Evolutionary conservation across 1,140 invertebrate genomes (phyloP).

Genomic region (Heliconius hewitsoni): DNA sequence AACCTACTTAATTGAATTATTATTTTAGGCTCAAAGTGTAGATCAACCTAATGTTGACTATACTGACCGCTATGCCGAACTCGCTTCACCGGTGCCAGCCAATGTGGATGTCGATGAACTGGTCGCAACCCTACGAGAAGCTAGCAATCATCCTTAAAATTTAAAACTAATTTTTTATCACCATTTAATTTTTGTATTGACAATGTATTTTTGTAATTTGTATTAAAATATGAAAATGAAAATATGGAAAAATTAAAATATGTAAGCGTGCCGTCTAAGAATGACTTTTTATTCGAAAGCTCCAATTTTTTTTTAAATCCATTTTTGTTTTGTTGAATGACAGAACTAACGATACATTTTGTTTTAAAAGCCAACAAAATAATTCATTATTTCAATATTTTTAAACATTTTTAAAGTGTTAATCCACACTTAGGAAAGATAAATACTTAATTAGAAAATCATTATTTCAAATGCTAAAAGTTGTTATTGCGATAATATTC

Average conservation of each 20-base stretch:
- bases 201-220: slow-evolving; percentile 39
- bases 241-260: slow-evolving; percentile 42
- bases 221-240: slow-evolving; percentile 48
- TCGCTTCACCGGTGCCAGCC: slow-evolving; percentile 55
- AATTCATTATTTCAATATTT: too few relatives aligned
- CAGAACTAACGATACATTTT: not conserved
- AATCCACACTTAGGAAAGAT: too few relatives aligned
- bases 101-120: slow-evolving; percentile 57
- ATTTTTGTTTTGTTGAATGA: not conserved
- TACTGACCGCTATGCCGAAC: slow-evolving; percentile 58
- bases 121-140: slow-evolving; percentile 48
- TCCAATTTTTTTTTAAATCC: too few relatives aligned
- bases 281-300: not conserved
- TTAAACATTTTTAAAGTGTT: too few relatives aligned
- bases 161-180: not conserved
- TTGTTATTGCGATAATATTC: not conserved
- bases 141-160: slow-evolving; percentile 42
- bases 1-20: slow-evolving; percentile 35
- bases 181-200: slow-evolving; percentile 12
- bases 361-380: too few relatives aligned
- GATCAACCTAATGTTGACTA: slow-evolving; percentile 45
- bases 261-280: slow-evolving; percentile 49
- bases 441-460: too few relatives aligned
- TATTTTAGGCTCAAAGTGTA: slow-evolving; percentile 42
- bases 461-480: not conserved